Evolutionary conservation across 1,140 invertebrate species (phyloP).

Genomic region (Caenorhabditis remanei): DNA sequence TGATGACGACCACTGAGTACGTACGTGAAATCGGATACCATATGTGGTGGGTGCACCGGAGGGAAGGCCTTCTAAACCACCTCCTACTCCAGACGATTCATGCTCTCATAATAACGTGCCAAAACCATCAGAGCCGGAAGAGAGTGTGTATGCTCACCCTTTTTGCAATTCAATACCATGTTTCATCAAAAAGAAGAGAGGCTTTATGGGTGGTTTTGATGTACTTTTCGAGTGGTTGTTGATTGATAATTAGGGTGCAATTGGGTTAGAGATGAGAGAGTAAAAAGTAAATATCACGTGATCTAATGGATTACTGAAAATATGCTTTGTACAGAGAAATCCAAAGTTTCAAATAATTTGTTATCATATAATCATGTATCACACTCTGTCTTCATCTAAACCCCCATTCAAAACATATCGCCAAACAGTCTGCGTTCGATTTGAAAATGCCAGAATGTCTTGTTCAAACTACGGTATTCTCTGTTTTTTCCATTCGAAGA

Average conservation of each 20-base stretch:
- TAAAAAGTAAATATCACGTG: background rate
- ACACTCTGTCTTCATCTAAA: too few relatives aligned
- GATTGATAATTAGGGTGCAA: conserved; percentile 37
- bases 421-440: too few relatives aligned
- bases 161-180: conserved; percentile 42
- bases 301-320: background rate
- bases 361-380: too few relatives aligned
- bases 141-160: conserved; percentile 17
- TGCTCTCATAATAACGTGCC: conserved; percentile 52
- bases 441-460: too few relatives aligned
- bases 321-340: background rate
- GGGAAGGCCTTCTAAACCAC: too few relatives aligned
- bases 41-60: conserved; percentile 44
- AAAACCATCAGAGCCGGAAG: conserved; percentile 29
- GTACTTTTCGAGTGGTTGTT: conserved; percentile 22
- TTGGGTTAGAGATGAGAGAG: background rate
- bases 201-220: background rate
- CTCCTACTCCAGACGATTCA: conserved; percentile 13
- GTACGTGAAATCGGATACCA: conserved; percentile 40
- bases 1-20: conserved; percentile 47
- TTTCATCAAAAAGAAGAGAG: conserved; percentile 26
- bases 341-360: background rate
- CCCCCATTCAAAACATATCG: too few relatives aligned
- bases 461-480: too few relatives aligned
- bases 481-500: background rate